Evolutionary conservation across 2,888 invertebrate genomes (phyloP), one percentile per base, ranked within the genome.

Genomic region (Xestia rhomboidea): DNA sequence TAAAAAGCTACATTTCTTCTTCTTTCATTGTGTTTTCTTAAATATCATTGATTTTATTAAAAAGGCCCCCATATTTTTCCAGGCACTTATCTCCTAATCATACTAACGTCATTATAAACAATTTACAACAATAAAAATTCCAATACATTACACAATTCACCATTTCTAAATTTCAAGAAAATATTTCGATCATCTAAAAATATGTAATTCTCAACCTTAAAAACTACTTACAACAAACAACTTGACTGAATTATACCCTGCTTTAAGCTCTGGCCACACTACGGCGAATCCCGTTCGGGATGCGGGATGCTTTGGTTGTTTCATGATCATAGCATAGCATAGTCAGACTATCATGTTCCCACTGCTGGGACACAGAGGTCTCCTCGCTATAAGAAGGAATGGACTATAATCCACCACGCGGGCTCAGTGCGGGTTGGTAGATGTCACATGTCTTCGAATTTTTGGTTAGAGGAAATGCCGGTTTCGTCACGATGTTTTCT

Each of bases 171-270:
- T 30, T n/a, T 38, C n/a, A 49, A 46, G 38, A 46, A 60, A 27
- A 49, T 41, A 49, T 54, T 79, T 64, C 11, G n/a, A 46, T 62
- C 2, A 18, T 49, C n/a, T 30, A 49, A 62, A 67, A 62, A 51
- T 69, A 27, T 46, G 54, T 57, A 41, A 27, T 34, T n/a, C 6
- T 69, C 15, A 6, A 38, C 27, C 49, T 57, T 77, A 57, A 24
- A 27, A 46, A 34, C 27, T 80, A 84, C 13, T 68, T 44, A 57
- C 13, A 73, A 44, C 24, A 57, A 73, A 68, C 3, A 68, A 34
- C 1, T 70, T 68, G 54, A 69, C 63, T 76, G 62, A 62, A 62
- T 51, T 10, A 21, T n/a, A 68, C 51, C 68, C 79, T 73, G 60
- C 21, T 54, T 67, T 24, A 54, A 64, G 64, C n/a, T 44, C 18